Evolutionary conservation across 1,140 invertebrate genomes (phyloP).

Genomic region (Diorhabda elongata): DNA sequence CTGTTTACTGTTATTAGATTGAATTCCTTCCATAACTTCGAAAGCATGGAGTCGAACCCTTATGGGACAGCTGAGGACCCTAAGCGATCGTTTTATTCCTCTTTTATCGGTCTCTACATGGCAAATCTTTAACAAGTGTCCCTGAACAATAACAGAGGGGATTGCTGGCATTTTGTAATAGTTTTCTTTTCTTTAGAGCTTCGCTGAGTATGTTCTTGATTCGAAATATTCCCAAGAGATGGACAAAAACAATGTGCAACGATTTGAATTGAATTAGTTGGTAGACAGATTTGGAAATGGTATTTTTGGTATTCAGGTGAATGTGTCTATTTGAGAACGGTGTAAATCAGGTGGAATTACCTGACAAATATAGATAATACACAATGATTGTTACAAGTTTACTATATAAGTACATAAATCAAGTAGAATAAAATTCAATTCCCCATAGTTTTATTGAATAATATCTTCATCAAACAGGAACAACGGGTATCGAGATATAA

Average conservation of each 20-base stretch:
- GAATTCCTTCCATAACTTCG: slow-evolving; percentile 26
- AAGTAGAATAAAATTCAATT: too few species aligned
- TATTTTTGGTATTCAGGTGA: not conserved
- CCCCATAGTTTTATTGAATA: too few species aligned
- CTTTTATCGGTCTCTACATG: slow-evolving; percentile 34
- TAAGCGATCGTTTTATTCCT: slow-evolving; percentile 34
- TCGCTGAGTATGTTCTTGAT: slow-evolving; percentile 3
- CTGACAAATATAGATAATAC: not conserved
- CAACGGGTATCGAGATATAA: too few species aligned
- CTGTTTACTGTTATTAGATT: slow-evolving; percentile 25
- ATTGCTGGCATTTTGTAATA: slow-evolving; percentile 17
- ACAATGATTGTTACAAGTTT: too few species aligned
- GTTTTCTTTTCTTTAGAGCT: slow-evolving; percentile 6
- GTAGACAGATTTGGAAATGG: not conserved
- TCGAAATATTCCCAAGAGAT: not conserved
- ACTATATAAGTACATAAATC: too few species aligned
- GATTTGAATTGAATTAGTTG: slow-evolving; percentile 1
- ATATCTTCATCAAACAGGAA: too few species aligned
- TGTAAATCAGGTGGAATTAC: not conserved
- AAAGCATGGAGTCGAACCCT: slow-evolving; percentile 31
- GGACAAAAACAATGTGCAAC: not conserved
- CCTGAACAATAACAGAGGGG: slow-evolving; percentile 28
- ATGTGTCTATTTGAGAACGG: not conserved
- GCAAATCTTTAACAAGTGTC: slow-evolving; percentile 34
- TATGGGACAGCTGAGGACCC: slow-evolving; percentile 31